phyloP scores from a whole-genome alignment of 2,113 vertebrate species.

The Actinemys pallida region DNA sequence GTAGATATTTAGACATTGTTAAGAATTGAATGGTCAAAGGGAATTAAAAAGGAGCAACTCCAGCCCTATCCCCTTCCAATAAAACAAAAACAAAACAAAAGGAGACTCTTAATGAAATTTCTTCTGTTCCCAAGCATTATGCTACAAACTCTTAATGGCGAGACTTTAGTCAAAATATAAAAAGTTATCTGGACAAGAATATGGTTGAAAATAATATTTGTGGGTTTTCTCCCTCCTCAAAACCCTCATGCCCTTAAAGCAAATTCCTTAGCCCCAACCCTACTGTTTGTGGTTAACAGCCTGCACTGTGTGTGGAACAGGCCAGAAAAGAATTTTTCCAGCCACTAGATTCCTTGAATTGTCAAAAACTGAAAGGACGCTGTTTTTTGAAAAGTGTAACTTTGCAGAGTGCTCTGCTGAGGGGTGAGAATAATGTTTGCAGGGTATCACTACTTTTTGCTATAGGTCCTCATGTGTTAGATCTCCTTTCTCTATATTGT shows the following conservation, averaged over 20 bases:
- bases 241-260: not conserved
- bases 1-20: not conserved
- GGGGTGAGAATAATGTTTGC: not conserved
- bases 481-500: not conserved
- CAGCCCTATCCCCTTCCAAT: not conserved
- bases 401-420: not conserved
- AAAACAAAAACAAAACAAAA: not conserved
- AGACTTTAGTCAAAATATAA: not conserved
- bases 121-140: not conserved
- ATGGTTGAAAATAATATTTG: not conserved
- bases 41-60: not conserved
- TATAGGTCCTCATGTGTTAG: not conserved
- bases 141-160: not conserved
- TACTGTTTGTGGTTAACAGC: not conserved
- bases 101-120: not conserved
- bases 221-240: not conserved
- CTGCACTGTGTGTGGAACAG: not conserved
- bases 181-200: not conserved
- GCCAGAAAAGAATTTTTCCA: not conserved
- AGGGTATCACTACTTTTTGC: not conserved
- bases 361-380: not conserved
- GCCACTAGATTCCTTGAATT: not conserved
- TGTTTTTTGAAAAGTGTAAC: not conserved
- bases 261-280: not conserved
- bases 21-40: not conserved